Evolutionary conservation across 37 sponge, comb jelly and placozoan species (phyloP).

Genomic region (Agelas oroides): DNA sequence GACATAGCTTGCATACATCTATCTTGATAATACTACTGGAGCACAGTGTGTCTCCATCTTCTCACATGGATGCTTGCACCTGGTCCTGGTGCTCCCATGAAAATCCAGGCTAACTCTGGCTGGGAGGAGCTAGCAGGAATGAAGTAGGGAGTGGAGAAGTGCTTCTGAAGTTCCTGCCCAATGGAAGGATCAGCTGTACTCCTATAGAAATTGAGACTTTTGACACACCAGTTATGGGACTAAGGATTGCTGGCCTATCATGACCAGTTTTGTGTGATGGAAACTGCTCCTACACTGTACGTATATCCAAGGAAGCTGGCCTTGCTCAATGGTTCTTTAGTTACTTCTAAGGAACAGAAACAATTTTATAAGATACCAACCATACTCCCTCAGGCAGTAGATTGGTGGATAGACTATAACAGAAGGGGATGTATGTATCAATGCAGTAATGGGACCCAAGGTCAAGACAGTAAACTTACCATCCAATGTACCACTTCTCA

Average conservation of each 20-base stretch:
- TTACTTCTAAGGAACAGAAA: too few species aligned
- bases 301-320: too few species aligned
- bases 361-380: too few species aligned
- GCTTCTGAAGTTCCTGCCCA: slow-evolving; percentile 49
- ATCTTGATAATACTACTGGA: too few species aligned
- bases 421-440: too few species aligned
- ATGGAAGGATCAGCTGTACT: slow-evolving; percentile 69
- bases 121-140: slow-evolving; percentile 35
- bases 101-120: slow-evolving; percentile 71
- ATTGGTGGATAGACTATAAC: too few species aligned
- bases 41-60: too few species aligned
- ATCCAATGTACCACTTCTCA: slow-evolving; percentile 93
- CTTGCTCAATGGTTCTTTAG: too few species aligned
- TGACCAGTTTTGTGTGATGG: too few species aligned
- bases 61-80: slow-evolving; percentile 90
- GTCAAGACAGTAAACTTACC: slow-evolving; percentile 84
- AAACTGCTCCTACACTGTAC: neutral
- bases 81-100: slow-evolving; percentile 90
- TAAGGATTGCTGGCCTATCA: neutral
- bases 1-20: too few species aligned
- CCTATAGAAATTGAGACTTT: slow-evolving; percentile 52
- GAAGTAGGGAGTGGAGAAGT: slow-evolving; percentile 67
- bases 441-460: too few species aligned
- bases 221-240: neutral
- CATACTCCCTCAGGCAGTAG: too few species aligned